phyloP scores from a whole-genome alignment of 2,888 invertebrate species.

The Rhagonycha lutea region DNA sequence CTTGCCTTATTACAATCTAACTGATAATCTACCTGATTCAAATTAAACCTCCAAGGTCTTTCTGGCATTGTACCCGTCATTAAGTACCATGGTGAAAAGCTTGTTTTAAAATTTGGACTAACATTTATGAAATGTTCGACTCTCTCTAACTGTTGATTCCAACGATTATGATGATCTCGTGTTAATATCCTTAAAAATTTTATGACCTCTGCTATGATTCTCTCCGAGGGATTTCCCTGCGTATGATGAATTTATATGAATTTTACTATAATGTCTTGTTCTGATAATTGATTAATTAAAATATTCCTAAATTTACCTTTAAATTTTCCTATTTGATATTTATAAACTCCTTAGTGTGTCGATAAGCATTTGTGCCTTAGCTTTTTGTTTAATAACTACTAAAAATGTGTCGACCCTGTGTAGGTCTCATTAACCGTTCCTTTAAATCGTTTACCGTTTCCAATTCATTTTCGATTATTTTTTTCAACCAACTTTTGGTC shows the following conservation, averaged over 20 bases:
- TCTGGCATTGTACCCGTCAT: not conserved
- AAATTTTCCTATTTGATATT: no score
- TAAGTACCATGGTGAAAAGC: not conserved
- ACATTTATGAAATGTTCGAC: not conserved
- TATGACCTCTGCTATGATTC: not conserved
- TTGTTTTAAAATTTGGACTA: not conserved
- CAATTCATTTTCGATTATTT: no score
- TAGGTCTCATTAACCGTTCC: no score
- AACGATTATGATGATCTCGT: not conserved
- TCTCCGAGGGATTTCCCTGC: not conserved
- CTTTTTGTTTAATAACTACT: no score
- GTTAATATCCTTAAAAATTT: not conserved
- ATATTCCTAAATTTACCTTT: no score
- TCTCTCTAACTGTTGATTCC: not conserved
- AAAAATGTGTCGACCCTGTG: no score
- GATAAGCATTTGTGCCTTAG: no score
- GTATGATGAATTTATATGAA: not conserved
- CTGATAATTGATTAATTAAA: not conserved
- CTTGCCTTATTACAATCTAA: not conserved
- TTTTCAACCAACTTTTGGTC: no score
- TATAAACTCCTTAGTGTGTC: no score
- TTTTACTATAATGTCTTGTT: not conserved
- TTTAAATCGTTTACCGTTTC: no score
- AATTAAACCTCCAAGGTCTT: not conserved
- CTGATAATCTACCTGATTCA: not conserved